phyloP scores from a whole-genome alignment of 2,888 invertebrate genomes.

The Arge pagana region DNA sequence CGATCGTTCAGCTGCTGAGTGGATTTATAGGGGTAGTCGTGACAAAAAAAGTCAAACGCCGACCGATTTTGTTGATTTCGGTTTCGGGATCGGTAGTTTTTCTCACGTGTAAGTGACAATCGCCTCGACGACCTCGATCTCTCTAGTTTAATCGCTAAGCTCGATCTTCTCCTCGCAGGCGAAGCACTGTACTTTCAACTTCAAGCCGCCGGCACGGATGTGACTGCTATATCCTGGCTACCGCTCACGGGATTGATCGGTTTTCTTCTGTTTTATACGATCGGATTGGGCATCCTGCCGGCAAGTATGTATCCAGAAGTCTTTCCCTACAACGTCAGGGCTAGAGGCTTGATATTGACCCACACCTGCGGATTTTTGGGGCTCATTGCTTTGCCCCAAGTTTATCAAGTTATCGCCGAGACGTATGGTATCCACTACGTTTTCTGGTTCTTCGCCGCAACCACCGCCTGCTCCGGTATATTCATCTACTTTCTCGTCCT shows the following conservation, averaged over 20 bases:
- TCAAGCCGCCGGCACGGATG: neutral
- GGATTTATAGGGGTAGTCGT: neutral
- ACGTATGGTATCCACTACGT: slow-evolving; percentile 19
- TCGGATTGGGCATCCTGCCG: slow-evolving; percentile 29
- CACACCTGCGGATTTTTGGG: slow-evolving; percentile 22
- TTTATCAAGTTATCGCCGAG: slow-evolving; percentile 22
- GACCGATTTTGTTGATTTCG: slow-evolving; percentile 22
- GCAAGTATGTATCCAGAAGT: slow-evolving; percentile 29
- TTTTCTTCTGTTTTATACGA: neutral
- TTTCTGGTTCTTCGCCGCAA: slow-evolving; percentile 26
- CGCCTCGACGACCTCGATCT: no score
- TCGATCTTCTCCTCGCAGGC: neutral
- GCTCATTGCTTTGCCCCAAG: slow-evolving; percentile 13
- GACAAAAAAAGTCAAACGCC: slow-evolving; percentile 30
- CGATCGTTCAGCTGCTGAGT: neutral
- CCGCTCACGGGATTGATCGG: slow-evolving; percentile 13
- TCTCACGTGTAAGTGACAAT: slow-evolving; percentile 2
- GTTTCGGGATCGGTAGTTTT: neutral
- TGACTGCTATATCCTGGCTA: neutral
- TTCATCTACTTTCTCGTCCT: slow-evolving; percentile 26
- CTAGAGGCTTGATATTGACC: slow-evolving; percentile 24
- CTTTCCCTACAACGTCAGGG: slow-evolving; percentile 31
- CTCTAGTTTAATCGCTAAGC: no score
- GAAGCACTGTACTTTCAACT: slow-evolving; percentile 8
- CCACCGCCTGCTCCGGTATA: slow-evolving; percentile 7